Evolutionary conservation across 2,113 vertebrate species (phyloP), one percentile per base, ranked within the genome.

Genomic region (Galeopterus variegatus): DNA sequence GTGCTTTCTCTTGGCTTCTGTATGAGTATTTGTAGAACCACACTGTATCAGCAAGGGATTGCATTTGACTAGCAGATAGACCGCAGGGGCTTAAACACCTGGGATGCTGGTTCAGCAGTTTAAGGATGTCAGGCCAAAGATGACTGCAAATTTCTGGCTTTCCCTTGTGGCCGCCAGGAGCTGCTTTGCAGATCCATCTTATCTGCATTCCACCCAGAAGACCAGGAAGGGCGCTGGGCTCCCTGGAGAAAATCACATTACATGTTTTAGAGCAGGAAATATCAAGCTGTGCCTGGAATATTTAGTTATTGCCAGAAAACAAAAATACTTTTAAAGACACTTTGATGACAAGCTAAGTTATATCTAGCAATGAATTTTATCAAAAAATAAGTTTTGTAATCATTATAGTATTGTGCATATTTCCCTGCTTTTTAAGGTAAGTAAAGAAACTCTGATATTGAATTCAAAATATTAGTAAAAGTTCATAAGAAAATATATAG

Each of bases 321-420:
- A 65, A 69, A 76, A 82, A 90, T 73, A 62, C 58, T 96, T 91
- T 88, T 56, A 85, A 93, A 79, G 77, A 84, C 24, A 19, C 45
- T 85, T 73, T 83, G 73, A 73, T 87, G 67, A 95, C 67, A 85
- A 76, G 18, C 23, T 96, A 89, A 91, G 31, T 93, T 92, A 77
- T 79, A 4, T 89, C 41, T 50, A 82, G 33, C 58, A 69, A 92
- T 87, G n/a, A 62, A 76, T 89, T 96, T 85, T 75, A 86, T 70
- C 65, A 93, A 76, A 54, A 73, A 88, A 54, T 88, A 67, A 81
- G 6, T 60, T 75, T 48, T 92, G 24, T 76, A 54, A 75, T 56
- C 31, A 14, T 65, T 67, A 17, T 1, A 48, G 23, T 56, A 62
- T 96, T 73, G 6, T 77, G 9, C 45, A 0, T 72, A 1, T 77